These are phyloP conservation scores for Sitta carolinensis DNA, from an alignment of 2,797 vertebrate genomes.

Conservation along the genomic window DNA sequence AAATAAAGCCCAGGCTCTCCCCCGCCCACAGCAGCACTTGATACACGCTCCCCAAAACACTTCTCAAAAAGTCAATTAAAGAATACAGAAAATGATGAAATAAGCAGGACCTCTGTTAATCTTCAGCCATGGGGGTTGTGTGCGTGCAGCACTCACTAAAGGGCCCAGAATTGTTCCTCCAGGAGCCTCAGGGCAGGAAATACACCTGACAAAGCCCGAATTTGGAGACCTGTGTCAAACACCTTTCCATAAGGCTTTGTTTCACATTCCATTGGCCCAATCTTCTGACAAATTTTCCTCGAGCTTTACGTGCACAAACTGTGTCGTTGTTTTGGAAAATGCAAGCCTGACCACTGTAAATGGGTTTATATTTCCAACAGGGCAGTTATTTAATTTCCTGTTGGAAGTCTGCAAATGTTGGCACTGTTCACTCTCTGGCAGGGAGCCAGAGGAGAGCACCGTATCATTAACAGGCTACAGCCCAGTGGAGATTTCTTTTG, in stretches of 20 bases:
- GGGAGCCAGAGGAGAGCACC: constrained; percentile 71
- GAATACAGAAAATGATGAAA: background rate
- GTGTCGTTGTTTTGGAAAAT: constrained; percentile 76
- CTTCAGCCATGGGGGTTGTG: background rate
- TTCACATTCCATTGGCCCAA: constrained; percentile 1
- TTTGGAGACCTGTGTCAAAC: background rate
- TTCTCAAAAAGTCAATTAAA: background rate
- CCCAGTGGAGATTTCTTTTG: constrained; percentile 51
- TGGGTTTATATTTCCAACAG: constrained; percentile 87
- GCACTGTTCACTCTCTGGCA: constrained; percentile 77
- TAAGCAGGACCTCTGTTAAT: background rate
- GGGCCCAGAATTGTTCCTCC: background rate
- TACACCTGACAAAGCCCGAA: constrained; percentile 17
- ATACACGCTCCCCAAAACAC: background rate
- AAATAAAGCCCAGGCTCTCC: background rate
- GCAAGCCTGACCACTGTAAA: constrained; percentile 82
- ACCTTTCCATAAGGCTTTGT: constrained; percentile 37
- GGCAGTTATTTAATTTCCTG: constrained; percentile 89
- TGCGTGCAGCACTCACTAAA: background rate
- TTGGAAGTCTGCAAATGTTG: constrained; percentile 87
- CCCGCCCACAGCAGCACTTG: background rate
- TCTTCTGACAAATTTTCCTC: constrained; percentile 45
- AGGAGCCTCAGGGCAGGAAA: background rate
- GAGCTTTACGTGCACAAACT: constrained; percentile 54
- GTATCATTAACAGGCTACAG: constrained; percentile 72